Evolutionary conservation across 2,888 invertebrate genomes (phyloP), one percentile per base, ranked within the genome.

Genomic region (Melipona bicolor): DNA sequence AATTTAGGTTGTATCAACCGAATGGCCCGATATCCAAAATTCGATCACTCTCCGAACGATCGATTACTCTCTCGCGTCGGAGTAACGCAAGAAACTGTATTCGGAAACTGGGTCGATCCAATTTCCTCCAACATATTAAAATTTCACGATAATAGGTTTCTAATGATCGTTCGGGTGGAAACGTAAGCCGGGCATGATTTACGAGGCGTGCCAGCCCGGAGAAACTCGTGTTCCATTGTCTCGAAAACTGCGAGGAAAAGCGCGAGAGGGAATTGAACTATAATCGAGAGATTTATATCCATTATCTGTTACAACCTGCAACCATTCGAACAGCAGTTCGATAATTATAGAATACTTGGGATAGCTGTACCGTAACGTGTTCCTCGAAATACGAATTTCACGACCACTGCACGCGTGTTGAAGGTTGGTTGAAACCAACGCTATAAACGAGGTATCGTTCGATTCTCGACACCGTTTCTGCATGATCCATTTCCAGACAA

Each of bases 401-500:
- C 32, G 15, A 32, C 9, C 27, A 24, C 74, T 43, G n/a, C 27
- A 9, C 61, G 11, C 62, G 49, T 24, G 32, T 72, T 50, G n/a
- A 54, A 68, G 49, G 52, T 69, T 24, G 73, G 11, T 21, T 3
- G 67, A 36, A 36, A 62, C 62, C 13, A 19, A 67, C 50, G 0
- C 56, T 50, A 69, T 62, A 56, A 69, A 61, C 27, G 62, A 19
- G 13, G 17, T 43, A 32, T 65, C 56, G 54, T 69, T 81, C 73
- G 54, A 79, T 68, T 62, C 56, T 43, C 27, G 61, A 81, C 61
- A 79, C 50, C 49, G 54, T 54, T 43, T 43, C 17, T 21, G 21
- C 50, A 36, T 32, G 64, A 62, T 77, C 50, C 36, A 56, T 17
- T 65, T 80, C 54, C 52, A 70, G 65, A 69, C 64, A 77, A 80